Conservation (phyloP, 2,888 invertebrate species). For the Eurytoma californica region DNA sequence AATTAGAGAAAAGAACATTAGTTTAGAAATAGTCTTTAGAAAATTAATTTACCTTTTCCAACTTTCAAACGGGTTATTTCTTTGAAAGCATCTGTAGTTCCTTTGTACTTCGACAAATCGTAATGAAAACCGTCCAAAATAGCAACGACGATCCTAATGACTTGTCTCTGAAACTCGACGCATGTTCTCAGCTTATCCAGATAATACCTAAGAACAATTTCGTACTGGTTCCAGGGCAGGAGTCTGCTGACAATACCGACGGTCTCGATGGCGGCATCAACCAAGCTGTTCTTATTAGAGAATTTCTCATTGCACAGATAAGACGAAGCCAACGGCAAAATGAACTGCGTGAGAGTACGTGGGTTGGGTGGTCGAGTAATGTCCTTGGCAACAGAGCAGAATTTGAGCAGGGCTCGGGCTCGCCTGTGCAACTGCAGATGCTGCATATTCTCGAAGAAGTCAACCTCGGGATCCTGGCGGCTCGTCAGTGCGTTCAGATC, state of each 20-base stretch:
- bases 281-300: constrained; percentile 84
- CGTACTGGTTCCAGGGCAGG: constrained; percentile 94
- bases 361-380: constrained; percentile 80
- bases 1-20: too few relatives aligned
- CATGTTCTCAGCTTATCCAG: constrained; percentile 84
- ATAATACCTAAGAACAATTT: constrained; percentile 87
- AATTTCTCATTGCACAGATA: constrained; percentile 88
- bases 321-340: constrained; percentile 88
- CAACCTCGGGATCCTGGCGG: constrained; percentile 87
- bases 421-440: constrained; percentile 92
- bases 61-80: not conserved
- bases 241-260: constrained; percentile 85
- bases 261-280: constrained; percentile 90
- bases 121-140: constrained; percentile 95
- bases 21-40: not conserved
- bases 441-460: constrained; percentile 95
- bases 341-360: constrained; percentile 87
- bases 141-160: constrained; percentile 85
- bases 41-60: constrained; percentile 56
- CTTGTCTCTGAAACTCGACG: constrained; percentile 87
- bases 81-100: constrained; percentile 57
- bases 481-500: constrained; percentile 84
- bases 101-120: constrained; percentile 83
- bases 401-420: constrained; percentile 87
- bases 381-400: constrained; percentile 81